Conservation (phyloP, 2,888 invertebrate species). For the Drosophila glabriapex region DNA sequence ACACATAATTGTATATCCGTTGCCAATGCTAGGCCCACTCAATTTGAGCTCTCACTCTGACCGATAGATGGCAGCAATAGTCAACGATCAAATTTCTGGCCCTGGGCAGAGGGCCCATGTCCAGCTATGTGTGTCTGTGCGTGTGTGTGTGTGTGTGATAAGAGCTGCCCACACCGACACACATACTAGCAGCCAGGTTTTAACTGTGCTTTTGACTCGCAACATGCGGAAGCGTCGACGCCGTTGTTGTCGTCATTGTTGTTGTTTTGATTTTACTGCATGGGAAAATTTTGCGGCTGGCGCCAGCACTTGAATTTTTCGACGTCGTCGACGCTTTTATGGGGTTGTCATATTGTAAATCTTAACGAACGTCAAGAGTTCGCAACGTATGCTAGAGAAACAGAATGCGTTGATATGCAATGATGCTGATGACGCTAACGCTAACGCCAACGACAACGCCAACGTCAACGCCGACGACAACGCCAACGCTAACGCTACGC, state of each 20-base stretch:
- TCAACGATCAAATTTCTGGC: conserved; percentile 50
- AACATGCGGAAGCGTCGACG: conserved; percentile 67
- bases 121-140: conserved; percentile 2
- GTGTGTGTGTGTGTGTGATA: conserved; percentile 37
- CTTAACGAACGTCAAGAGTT: conserved; percentile 33
- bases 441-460: conserved; percentile 4
- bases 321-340: conserved; percentile 24
- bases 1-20: conserved; percentile 9
- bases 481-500: conserved; percentile 7
- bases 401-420: conserved; percentile 45
- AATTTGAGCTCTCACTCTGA: conserved; percentile 26
- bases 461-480: not conserved
- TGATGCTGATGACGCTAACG: conserved; percentile 27
- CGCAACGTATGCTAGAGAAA: not conserved
- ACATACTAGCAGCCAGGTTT: conserved; percentile 30
- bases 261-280: conserved; percentile 22
- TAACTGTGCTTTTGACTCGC: conserved; percentile 52
- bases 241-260: not conserved
- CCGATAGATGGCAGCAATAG: conserved; percentile 45
- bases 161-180: conserved; percentile 24
- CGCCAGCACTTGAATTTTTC: conserved; percentile 51
- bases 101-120: conserved; percentile 9
- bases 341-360: conserved; percentile 36
- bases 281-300: conserved; percentile 55
- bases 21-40: conserved; percentile 40